phyloP scores from a whole-genome alignment of 1,140 invertebrate species.

The Hycleus phaleratus region DNA sequence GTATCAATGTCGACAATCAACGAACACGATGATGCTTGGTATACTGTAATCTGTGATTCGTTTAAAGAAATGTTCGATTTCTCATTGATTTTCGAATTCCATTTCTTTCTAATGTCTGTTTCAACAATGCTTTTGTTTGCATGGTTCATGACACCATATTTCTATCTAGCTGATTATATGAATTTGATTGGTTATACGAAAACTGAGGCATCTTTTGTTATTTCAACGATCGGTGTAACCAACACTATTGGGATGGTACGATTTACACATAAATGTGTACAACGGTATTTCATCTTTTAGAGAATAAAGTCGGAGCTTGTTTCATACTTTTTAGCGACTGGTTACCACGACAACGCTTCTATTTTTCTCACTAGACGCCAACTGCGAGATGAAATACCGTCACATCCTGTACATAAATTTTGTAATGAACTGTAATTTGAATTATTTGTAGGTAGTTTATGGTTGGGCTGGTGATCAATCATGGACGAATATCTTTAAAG shows the following conservation, averaged over 20 bases:
- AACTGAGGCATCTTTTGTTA: slow-evolving; percentile 63
- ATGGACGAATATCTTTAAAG: slow-evolving; percentile 79
- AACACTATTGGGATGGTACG: slow-evolving; percentile 79
- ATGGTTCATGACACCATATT: slow-evolving; percentile 87
- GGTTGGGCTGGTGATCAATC: slow-evolving; percentile 84
- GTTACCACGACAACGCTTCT: not conserved
- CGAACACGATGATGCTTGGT: slow-evolving; percentile 74
- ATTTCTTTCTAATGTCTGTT: slow-evolving; percentile 72
- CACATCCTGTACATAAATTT: no score
- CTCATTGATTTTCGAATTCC: slow-evolving; percentile 68
- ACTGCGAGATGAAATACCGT: no score
- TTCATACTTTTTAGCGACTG: slow-evolving; percentile 39
- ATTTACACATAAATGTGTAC: no score
- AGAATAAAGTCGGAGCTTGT: no score
- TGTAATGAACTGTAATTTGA: no score
- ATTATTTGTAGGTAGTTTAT: slow-evolving; percentile 47
- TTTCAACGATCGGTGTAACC: slow-evolving; percentile 76
- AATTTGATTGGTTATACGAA: slow-evolving; percentile 55
- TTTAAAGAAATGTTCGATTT: slow-evolving; percentile 69
- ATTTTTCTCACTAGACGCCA: not conserved
- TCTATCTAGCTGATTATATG: slow-evolving; percentile 73
- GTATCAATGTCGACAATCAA: slow-evolving; percentile 83
- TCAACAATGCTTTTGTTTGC: slow-evolving; percentile 80
- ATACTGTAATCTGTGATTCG: slow-evolving; percentile 60
- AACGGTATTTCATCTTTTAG: no score